A percentile compares a stretch with the other conserved stretches of the same genome.
phyloP scores from a whole-genome alignment of 2,797 vertebrate genomes.

The Catostomus latipinnis region DNA sequence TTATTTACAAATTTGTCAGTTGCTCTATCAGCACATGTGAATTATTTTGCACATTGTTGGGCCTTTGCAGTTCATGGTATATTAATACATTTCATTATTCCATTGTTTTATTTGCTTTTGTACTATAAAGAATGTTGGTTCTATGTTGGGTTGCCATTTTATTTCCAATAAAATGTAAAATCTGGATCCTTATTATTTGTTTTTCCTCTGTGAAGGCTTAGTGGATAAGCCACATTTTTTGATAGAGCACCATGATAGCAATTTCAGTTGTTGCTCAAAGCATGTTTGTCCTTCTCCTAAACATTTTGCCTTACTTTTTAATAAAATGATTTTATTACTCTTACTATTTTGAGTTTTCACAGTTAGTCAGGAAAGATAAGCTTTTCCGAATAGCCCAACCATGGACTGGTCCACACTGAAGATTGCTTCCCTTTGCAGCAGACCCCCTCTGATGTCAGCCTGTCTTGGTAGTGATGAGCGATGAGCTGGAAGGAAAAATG shows the following conservation, averaged over 20 bases:
- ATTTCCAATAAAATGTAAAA: too few relatives aligned
- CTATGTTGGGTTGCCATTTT: too few relatives aligned
- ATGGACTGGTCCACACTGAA: conserved; percentile 46
- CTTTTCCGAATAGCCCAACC: not conserved
- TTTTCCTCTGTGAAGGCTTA: conserved; percentile 8
- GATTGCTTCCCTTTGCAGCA: conserved; percentile 68
- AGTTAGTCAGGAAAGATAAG: conserved; percentile 58
- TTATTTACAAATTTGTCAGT: too few relatives aligned
- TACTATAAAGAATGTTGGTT: too few relatives aligned
- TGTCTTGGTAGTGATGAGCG: conserved; percentile 58
- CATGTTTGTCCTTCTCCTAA: conserved; percentile 30
- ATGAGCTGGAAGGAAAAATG: conserved; percentile 60
- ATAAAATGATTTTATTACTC: conserved; percentile 60
- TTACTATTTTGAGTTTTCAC: conserved; percentile 44
- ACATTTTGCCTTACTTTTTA: conserved; percentile 52
- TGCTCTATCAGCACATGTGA: too few relatives aligned
- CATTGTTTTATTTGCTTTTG: too few relatives aligned
- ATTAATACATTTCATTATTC: too few relatives aligned
- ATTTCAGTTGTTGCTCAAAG: not conserved
- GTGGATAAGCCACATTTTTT: not conserved
- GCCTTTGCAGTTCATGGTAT: too few relatives aligned
- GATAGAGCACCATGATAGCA: too few relatives aligned
- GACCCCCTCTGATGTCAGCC: conserved; percentile 63
- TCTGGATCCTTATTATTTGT: not conserved
- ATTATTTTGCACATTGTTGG: too few relatives aligned